phyloP scores from a whole-genome alignment of 2,888 invertebrate species.

The Tetranychus truncatus region DNA sequence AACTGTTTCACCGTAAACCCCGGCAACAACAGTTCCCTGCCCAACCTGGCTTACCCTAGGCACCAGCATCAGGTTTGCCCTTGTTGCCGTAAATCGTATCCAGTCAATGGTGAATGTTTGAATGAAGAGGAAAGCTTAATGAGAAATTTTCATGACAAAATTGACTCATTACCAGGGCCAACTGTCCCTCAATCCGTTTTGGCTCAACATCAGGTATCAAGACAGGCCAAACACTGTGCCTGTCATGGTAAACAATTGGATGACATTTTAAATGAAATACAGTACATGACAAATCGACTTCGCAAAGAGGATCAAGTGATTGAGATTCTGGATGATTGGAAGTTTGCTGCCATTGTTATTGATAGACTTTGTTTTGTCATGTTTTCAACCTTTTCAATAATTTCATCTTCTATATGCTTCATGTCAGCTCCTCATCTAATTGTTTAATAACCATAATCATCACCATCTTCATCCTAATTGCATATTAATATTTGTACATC shows the following conservation, averaged over 20 bases:
- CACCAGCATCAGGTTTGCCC: not conserved
- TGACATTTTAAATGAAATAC: slow-evolving; percentile 80
- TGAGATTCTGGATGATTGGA: slow-evolving; percentile 85
- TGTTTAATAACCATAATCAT: not conserved
- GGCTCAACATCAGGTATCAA: too few species aligned
- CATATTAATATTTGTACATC: too few species aligned
- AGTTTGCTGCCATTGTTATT: slow-evolving; percentile 94
- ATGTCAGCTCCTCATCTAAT: slow-evolving; percentile 83
- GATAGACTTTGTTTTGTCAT: slow-evolving; percentile 90
- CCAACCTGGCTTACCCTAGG: not conserved
- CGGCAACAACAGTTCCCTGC: not conserved
- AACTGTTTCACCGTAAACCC: not conserved
- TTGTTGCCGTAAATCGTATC: not conserved
- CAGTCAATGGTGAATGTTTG: too few species aligned
- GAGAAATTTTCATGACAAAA: too few species aligned
- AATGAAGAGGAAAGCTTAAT: too few species aligned
- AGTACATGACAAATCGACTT: slow-evolving; percentile 80
- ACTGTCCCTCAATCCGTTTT: too few species aligned
- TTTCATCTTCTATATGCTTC: slow-evolving; percentile 75
- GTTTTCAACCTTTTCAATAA: slow-evolving; percentile 79
- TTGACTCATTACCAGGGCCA: too few species aligned
- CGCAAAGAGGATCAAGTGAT: slow-evolving; percentile 83
- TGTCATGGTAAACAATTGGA: slow-evolving; percentile 51
- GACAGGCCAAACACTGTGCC: not conserved
- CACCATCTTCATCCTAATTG: not conserved